Evolutionary conservation across 2,113 vertebrate species (phyloP).

Genomic region (Chamaea fasciata): DNA sequence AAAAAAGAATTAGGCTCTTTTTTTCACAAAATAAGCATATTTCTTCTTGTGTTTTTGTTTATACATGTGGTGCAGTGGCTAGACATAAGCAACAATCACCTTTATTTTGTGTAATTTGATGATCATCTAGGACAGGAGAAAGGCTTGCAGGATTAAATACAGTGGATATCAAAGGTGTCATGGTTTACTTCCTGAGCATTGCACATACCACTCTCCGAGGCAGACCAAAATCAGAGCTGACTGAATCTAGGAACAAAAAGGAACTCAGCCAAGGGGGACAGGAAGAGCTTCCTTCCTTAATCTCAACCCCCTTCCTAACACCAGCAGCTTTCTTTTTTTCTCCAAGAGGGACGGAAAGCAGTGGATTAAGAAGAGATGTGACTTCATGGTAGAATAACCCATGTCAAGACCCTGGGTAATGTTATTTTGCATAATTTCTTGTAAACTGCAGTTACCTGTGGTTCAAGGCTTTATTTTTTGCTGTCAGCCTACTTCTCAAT

Average conservation of each 20-base stretch:
- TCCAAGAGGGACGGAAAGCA: background rate
- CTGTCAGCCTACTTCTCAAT: background rate
- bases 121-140: background rate
- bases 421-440: background rate
- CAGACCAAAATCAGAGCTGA: background rate
- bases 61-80: background rate
- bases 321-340: background rate
- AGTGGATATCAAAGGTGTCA: background rate
- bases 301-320: background rate
- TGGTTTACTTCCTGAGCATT: background rate
- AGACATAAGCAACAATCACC: background rate
- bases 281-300: background rate
- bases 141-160: background rate
- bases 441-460: background rate
- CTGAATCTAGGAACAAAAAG: background rate
- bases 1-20: background rate
- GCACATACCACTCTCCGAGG: background rate
- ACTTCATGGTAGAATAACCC: background rate
- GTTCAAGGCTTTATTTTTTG: background rate
- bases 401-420: background rate
- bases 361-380: background rate
- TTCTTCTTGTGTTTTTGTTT: background rate
- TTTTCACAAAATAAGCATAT: background rate
- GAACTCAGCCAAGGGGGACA: background rate
- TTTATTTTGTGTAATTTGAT: background rate